Conservation (phyloP, 64 coral and sea anemone species). For the Trachythela sp. region DNA sequence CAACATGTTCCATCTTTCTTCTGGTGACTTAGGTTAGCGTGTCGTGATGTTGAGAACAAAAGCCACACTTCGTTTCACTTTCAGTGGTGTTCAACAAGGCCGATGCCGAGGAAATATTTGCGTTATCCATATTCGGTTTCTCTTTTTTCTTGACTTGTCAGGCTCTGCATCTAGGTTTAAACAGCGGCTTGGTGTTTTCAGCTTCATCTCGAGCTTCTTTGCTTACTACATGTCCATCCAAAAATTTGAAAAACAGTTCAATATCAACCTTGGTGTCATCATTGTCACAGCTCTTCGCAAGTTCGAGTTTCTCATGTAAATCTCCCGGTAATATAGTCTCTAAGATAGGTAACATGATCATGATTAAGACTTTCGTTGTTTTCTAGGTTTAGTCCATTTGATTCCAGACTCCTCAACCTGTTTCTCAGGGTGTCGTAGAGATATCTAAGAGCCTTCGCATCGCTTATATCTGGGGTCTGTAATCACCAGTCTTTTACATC, state of each 20-base stretch:
- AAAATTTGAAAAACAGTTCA: constrained; percentile 4
- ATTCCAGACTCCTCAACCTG: too few relatives aligned
- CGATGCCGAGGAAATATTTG: neutral
- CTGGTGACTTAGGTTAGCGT: too few relatives aligned
- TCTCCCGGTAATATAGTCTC: constrained; percentile 10
- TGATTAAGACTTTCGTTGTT: too few relatives aligned
- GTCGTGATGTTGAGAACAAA: neutral
- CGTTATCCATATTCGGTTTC: neutral
- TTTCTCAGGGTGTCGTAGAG: too few relatives aligned
- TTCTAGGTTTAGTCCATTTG: too few relatives aligned
- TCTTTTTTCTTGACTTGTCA: constrained; percentile 1
- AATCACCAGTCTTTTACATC: constrained; percentile 45
- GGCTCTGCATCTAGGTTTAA: too few relatives aligned
- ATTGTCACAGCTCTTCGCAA: neutral
- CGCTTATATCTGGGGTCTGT: neutral
- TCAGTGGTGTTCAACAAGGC: neutral
- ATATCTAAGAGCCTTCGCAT: constrained; percentile 9
- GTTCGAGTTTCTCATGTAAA: constrained; percentile 27
- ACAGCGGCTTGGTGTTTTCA: too few relatives aligned
- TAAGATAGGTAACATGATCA: constrained; percentile 29
- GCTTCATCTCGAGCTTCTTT: constrained; percentile 26
- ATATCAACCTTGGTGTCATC: constrained; percentile 18
- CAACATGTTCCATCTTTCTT: too few relatives aligned
- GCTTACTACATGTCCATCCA: constrained; percentile 25
- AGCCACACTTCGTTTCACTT: neutral